These are phyloP conservation scores for Callitettix versicolor DNA, from an alignment of 1,140 invertebrate genomes.

Conservation along the genomic window DNA sequence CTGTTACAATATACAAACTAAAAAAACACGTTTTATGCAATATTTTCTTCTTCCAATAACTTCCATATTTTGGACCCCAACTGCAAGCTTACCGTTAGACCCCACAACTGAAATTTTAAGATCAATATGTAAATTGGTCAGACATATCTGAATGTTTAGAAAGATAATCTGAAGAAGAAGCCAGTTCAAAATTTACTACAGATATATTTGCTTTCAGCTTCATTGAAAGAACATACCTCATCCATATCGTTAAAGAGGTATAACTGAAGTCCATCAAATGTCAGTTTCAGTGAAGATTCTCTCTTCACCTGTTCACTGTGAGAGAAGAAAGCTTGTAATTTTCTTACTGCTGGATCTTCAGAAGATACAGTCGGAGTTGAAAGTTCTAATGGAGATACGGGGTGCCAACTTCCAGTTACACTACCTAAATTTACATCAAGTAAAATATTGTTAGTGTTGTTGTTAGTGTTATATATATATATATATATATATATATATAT, in stretches of 20 bases:
- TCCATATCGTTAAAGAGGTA: slow-evolving; percentile 62
- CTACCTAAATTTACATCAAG: slow-evolving; percentile 12
- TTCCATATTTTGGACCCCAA: no score
- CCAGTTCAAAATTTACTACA: no score
- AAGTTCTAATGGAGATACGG: slow-evolving; percentile 23
- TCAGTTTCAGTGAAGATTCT: slow-evolving; percentile 45
- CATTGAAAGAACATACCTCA: slow-evolving; percentile 36
- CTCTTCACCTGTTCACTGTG: slow-evolving; percentile 51
- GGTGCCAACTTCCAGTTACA: slow-evolving; percentile 22
- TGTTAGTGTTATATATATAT: no score
- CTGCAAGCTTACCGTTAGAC: no score
- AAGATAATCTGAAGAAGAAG: not conserved
- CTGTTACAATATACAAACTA: no score
- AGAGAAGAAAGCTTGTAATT: slow-evolving; percentile 61
- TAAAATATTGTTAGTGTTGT: not conserved
- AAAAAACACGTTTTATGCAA: no score
- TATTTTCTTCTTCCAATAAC: no score
- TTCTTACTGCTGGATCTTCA: slow-evolving; percentile 52
- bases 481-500: not conserved
- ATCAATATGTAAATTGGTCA: no score
- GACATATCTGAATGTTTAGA: not conserved
- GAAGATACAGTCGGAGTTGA: slow-evolving; percentile 23
- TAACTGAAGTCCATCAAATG: slow-evolving; percentile 54
- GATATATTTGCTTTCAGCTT: no score
- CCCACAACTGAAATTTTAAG: no score